phyloP scores from a whole-genome alignment of 2,797 vertebrate species.

The Denticeps clupeoides region DNA sequence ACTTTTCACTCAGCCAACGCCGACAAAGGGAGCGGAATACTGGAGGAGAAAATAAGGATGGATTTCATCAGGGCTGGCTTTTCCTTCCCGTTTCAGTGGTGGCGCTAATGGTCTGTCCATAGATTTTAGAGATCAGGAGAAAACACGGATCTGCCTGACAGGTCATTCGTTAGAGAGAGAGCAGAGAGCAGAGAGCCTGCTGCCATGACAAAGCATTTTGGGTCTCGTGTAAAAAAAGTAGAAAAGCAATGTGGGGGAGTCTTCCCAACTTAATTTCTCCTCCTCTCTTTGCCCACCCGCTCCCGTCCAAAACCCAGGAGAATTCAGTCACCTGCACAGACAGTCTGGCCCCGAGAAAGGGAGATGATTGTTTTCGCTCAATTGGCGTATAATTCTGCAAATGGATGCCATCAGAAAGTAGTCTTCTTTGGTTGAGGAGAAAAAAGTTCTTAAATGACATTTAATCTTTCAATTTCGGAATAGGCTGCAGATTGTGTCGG shows the following conservation, averaged over 20 bases:
- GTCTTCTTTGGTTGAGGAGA: slow-evolving; percentile 9
- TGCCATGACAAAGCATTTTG: slow-evolving; percentile 1
- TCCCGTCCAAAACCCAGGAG: slow-evolving; percentile 54
- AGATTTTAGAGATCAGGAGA: slow-evolving; percentile 23
- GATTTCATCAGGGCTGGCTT: slow-evolving; percentile 1
- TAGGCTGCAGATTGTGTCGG: slow-evolving; percentile 11
- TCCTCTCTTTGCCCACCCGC: slow-evolving; percentile 28
- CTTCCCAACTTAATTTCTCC: neutral
- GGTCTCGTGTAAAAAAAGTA: no score
- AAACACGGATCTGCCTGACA: slow-evolving; percentile 32
- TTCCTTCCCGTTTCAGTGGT: slow-evolving; percentile 2
- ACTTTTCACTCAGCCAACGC: neutral
- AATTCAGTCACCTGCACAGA: slow-evolving; percentile 54
- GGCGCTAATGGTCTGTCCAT: slow-evolving; percentile 19
- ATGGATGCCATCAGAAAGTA: slow-evolving; percentile 32
- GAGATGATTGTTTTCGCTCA: slow-evolving; percentile 36
- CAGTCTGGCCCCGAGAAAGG: slow-evolving; percentile 26
- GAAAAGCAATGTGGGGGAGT: no score
- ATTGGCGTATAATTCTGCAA: slow-evolving; percentile 36
- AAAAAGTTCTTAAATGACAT: slow-evolving; percentile 14
- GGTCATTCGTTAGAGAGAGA: slow-evolving; percentile 16
- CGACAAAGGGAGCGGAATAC: neutral
- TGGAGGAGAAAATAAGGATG: slow-evolving; percentile 9
- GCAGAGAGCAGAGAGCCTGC: slow-evolving; percentile 7
- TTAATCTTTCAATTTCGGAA: slow-evolving; percentile 29